phyloP scores from a whole-genome alignment of 2,113 vertebrate species.

The Triplophysa dalaica region DNA sequence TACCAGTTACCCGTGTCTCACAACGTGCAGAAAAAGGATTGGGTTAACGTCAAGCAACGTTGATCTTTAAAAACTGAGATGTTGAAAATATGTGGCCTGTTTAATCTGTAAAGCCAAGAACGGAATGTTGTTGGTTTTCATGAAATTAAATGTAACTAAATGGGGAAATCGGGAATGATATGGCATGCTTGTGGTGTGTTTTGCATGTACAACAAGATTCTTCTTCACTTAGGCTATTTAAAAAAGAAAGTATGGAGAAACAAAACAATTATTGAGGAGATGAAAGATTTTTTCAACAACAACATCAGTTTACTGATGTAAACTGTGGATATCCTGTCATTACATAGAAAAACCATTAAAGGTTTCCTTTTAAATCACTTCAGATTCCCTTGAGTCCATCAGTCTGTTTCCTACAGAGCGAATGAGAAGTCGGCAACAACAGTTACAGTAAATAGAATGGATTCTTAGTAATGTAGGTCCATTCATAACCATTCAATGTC shows the following conservation, averaged over 20 bases:
- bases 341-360: constrained; percentile 14
- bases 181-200: constrained; percentile 13
- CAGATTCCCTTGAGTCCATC: neutral
- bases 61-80: neutral
- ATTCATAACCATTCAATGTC: no score
- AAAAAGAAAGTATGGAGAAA: constrained; percentile 5
- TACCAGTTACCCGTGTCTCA: constrained; percentile 5
- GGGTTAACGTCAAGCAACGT: neutral
- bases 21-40: neutral
- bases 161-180: constrained; percentile 26
- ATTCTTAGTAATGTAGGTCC: no score
- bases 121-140: constrained; percentile 31
- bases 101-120: neutral
- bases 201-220: constrained; percentile 15
- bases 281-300: constrained; percentile 37
- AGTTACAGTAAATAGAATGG: no score
- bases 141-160: constrained; percentile 15
- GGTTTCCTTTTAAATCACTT: constrained; percentile 23
- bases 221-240: constrained; percentile 24
- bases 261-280: neutral
- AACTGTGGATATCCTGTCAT: constrained; percentile 24
- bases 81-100: neutral
- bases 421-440: no score
- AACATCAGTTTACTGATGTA: constrained; percentile 18
- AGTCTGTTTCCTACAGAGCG: neutral